These are phyloP conservation scores for Dermochelys coriacea DNA, from an alignment of 2,797 vertebrate genomes.

Conservation along the genomic window DNA sequence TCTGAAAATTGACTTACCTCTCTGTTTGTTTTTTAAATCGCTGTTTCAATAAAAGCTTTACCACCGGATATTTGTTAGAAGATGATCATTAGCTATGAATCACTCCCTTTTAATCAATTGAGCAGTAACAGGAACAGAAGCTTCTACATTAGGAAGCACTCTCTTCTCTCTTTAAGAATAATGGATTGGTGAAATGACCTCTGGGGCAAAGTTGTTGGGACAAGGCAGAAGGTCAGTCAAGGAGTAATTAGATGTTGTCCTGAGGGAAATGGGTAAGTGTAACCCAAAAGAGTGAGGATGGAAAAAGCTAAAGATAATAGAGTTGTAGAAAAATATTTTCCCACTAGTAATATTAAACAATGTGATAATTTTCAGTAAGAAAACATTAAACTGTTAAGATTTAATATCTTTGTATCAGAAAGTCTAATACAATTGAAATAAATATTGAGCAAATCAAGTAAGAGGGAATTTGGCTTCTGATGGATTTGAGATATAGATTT, in stretches of 20 bases:
- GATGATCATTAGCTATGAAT: conserved; percentile 30
- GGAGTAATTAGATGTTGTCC: conserved; percentile 73
- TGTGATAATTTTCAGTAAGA: conserved; percentile 21
- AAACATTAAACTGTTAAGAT: background rate
- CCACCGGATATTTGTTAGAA: conserved; percentile 43
- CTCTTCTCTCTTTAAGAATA: conserved; percentile 49
- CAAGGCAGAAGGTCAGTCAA: conserved; percentile 76
- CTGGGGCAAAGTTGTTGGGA: conserved; percentile 75
- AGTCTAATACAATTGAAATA: conserved; percentile 49
- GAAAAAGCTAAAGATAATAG: background rate
- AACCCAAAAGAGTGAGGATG: conserved; percentile 29
- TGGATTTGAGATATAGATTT: conserved; percentile 34
- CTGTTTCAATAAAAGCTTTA: conserved; percentile 12
- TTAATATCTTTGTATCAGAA: background rate
- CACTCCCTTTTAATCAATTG: conserved; percentile 38
- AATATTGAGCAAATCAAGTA: conserved; percentile 49
- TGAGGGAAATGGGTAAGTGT: conserved; percentile 54
- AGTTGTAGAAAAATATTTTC: conserved; percentile 26
- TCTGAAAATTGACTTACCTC: background rate
- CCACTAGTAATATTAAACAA: background rate
- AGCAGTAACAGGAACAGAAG: conserved; percentile 38
- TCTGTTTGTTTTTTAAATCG: background rate
- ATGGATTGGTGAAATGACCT: conserved; percentile 72
- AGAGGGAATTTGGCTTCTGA: conserved; percentile 47
- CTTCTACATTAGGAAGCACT: conserved; percentile 34